These are phyloP conservation scores for Tenthredo notha DNA, from an alignment of 2,888 invertebrate genomes.

Conservation along the genomic window DNA sequence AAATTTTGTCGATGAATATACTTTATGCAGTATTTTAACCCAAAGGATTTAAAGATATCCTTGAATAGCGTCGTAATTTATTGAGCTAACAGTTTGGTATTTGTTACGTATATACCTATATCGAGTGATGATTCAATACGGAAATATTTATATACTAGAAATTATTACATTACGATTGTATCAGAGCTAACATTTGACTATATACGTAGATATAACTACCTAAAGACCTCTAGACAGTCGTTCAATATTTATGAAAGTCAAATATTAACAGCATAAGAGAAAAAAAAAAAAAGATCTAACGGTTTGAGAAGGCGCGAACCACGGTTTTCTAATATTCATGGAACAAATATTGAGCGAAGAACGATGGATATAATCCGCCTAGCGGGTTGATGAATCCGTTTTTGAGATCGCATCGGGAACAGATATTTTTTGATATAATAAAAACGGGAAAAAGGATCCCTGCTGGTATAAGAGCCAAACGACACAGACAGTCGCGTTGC, in stretches of 20 bases:
- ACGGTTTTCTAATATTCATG: neutral
- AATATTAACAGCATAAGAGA: neutral
- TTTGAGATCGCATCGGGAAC: neutral
- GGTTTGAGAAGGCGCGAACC: neutral
- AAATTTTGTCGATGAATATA: neutral
- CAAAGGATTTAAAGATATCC: neutral
- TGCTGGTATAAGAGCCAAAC: neutral
- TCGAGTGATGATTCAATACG: slow-evolving; percentile 12
- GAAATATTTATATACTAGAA: slow-evolving; percentile 7
- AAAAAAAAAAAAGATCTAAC: neutral
- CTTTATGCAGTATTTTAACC: neutral
- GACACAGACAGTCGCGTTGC: neutral
- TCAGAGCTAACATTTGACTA: slow-evolving; percentile 17
- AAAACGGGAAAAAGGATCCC: neutral
- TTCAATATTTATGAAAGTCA: neutral
- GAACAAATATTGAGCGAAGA: neutral
- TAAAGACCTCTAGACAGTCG: neutral
- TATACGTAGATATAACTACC: neutral
- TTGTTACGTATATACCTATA: neutral
- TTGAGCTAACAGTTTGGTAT: neutral
- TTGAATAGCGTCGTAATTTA: neutral
- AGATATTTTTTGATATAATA: neutral
- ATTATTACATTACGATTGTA: slow-evolving; percentile 6
- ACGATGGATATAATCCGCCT: neutral
- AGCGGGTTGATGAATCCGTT: neutral